phyloP scores from a whole-genome alignment of 2,797 vertebrate genomes.

The Poecilia velifera region DNA sequence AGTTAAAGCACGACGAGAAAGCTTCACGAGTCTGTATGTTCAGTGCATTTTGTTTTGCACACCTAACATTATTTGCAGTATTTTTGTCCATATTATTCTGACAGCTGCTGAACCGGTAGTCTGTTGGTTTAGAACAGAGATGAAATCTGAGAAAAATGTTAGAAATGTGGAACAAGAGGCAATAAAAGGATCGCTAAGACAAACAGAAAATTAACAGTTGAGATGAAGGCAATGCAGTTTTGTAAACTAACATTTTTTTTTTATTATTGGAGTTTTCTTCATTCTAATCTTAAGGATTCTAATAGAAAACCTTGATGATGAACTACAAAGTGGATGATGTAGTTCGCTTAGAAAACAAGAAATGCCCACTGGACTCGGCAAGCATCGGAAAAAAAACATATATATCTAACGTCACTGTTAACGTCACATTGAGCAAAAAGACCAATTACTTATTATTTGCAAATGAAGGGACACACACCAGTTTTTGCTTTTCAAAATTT shows the following conservation, averaged over 20 bases:
- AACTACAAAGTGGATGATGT: neutral
- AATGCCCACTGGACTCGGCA: neutral
- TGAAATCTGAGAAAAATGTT: neutral
- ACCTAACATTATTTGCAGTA: neutral
- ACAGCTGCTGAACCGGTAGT: neutral
- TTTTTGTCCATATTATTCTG: neutral
- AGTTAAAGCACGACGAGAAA: neutral
- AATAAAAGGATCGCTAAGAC: too few relatives aligned
- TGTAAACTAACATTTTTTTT: neutral
- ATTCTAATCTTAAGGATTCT: neutral
- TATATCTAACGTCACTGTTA: neutral
- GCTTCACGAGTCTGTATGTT: neutral
- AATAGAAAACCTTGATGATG: neutral
- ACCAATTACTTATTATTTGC: neutral
- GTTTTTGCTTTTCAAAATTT: neutral
- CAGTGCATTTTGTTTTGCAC: neutral
- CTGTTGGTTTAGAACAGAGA: neutral
- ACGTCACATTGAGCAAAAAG: neutral
- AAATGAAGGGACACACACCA: neutral
- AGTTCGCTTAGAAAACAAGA: neutral
- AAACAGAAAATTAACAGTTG: neutral
- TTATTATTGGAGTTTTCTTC: too few relatives aligned
- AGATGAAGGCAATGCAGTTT: neutral
- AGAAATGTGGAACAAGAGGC: too few relatives aligned
- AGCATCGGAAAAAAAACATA: neutral